Evolutionary conservation across 2,888 invertebrate genomes (phyloP).

Genomic region (Gryllus longicercus): DNA sequence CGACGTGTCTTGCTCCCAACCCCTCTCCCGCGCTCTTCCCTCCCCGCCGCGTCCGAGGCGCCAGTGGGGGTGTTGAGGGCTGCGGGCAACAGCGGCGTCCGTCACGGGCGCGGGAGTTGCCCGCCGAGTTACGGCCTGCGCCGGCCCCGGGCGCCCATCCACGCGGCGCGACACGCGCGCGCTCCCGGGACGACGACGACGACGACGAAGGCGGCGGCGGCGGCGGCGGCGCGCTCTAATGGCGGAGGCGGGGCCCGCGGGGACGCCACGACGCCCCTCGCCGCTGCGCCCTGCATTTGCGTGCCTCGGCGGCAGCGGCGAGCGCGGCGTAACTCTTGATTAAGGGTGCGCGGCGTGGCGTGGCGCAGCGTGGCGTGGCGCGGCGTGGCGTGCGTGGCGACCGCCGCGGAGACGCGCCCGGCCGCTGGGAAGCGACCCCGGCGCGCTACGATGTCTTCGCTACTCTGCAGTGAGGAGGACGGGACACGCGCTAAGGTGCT

Average conservation of each 20-base stretch:
- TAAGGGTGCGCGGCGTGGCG: not conserved
- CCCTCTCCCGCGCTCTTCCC: not conserved
- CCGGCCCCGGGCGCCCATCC: conserved; percentile 17
- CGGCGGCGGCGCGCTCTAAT: not conserved
- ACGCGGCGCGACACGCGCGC: not conserved
- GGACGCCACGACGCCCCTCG: not conserved
- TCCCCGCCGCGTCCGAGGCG: not conserved
- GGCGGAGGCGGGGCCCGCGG: not conserved
- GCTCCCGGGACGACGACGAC: not conserved
- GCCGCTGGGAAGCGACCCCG: too few relatives aligned
- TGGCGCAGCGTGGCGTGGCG: too few relatives aligned
- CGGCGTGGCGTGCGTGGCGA: too few relatives aligned
- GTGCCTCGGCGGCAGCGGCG: not conserved
- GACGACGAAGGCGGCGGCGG: too few relatives aligned
- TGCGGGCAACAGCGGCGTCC: not conserved
- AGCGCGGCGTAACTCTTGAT: not conserved
- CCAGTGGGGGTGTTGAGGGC: not conserved
- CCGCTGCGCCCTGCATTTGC: not conserved
- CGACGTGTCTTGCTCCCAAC: not conserved
- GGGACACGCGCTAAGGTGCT: too few relatives aligned
- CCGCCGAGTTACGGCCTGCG: not conserved
- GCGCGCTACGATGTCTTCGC: too few relatives aligned
- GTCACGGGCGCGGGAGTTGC: not conserved
- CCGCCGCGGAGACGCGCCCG: too few relatives aligned
- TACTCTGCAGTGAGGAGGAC: too few relatives aligned